A percentile compares a stretch with the other conserved stretches of the same genome.
Conservation (phyloP, 2,888 invertebrate genomes). For the Spicauda simplicius region DNA sequence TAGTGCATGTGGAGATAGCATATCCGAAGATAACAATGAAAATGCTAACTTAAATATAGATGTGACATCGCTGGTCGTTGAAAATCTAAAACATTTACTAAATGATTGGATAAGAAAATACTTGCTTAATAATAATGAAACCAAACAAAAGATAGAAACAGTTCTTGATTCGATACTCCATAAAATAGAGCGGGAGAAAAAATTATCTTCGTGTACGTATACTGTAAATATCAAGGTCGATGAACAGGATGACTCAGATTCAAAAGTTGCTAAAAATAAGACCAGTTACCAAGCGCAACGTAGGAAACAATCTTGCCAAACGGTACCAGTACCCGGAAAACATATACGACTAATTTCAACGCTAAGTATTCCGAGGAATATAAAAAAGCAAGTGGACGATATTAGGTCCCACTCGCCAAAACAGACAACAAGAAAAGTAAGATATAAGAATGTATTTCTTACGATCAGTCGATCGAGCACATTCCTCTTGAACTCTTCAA, state of each 20-base stretch:
- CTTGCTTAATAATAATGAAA: conserved; percentile 56
- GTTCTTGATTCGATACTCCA: conserved; percentile 61
- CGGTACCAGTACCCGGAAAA: conserved; percentile 56
- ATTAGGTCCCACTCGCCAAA: conserved; percentile 17
- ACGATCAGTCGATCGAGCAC: conserved; percentile 44
- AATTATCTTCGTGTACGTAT: conserved; percentile 60
- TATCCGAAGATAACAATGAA: conserved; percentile 38
- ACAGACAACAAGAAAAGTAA: conserved; percentile 46
- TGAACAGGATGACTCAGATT: conserved; percentile 49
- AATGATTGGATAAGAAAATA: conserved; percentile 63
- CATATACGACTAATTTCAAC: conserved; percentile 65
- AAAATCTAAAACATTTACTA: conserved; percentile 63
- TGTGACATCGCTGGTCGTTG: conserved; percentile 58
- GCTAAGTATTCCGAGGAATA: conserved; percentile 66
- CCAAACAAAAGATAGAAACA: conserved; percentile 58
- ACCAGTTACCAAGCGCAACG: neutral
- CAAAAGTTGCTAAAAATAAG: conserved; percentile 37
- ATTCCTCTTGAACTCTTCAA: conserved; percentile 50
- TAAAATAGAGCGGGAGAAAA: conserved; percentile 49
- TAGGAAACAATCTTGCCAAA: conserved; percentile 36
- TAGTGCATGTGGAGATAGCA: conserved; percentile 62
- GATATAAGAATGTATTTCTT: conserved; percentile 49
- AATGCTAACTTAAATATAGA: conserved; percentile 49
- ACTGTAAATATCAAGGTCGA: conserved; percentile 55
- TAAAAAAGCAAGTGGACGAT: conserved; percentile 42